These are phyloP conservation scores for Podabrus alpinus DNA, from an alignment of 2,888 invertebrate species.

Conservation along the genomic window DNA sequence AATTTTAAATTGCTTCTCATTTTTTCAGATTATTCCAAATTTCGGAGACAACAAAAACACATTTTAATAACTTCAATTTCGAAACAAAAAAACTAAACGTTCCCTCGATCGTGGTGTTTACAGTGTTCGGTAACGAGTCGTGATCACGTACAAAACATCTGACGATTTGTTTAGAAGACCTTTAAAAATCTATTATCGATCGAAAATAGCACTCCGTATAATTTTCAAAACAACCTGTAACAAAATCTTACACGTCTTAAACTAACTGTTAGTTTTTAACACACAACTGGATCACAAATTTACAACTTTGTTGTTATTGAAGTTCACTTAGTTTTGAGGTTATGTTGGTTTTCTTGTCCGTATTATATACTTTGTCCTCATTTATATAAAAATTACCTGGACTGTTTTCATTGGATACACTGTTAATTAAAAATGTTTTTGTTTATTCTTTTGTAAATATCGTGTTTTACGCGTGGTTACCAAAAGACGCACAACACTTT, in stretches of 20 bases:
- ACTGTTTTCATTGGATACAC: background rate
- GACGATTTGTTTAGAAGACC: background rate
- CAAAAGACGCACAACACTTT: slow-evolving; percentile 33
- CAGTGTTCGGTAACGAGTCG: background rate
- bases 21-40: slow-evolving; percentile 5
- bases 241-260: background rate
- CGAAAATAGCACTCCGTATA: background rate
- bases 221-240: background rate
- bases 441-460: background rate
- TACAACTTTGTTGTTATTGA: background rate
- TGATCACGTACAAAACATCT: background rate
- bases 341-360: background rate
- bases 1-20: slow-evolving; percentile 24
- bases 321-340: slow-evolving; percentile 1
- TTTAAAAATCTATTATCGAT: slow-evolving; percentile 1
- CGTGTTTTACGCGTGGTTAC: slow-evolving; percentile 4
- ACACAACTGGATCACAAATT: background rate
- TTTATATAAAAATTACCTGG: background rate
- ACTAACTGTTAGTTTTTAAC: background rate
- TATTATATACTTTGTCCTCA: background rate
- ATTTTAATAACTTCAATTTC: slow-evolving; percentile 1
- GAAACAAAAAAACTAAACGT: background rate
- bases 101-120: background rate
- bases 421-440: background rate
- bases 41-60: background rate